Evolutionary conservation across 2,113 vertebrate genomes (phyloP).

Genomic region (Phodopus roborovskii): DNA sequence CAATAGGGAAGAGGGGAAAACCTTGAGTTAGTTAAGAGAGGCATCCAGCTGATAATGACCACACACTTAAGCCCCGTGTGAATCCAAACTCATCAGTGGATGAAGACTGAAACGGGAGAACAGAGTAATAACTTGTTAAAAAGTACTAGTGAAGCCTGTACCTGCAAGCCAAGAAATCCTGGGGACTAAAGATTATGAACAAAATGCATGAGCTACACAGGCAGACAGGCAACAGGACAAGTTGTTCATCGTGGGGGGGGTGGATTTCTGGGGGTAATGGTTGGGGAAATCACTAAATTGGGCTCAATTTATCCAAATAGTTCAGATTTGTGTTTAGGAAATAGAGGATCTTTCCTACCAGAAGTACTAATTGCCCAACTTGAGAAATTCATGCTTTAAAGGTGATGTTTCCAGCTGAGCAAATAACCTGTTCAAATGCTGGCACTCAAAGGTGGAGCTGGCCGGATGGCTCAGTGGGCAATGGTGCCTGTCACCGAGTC

Average conservation of each 20-base stretch:
- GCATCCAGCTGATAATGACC: neutral
- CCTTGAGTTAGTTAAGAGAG: neutral
- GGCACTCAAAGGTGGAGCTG: neutral
- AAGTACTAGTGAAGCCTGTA: neutral
- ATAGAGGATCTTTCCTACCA: neutral
- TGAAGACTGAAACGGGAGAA: neutral
- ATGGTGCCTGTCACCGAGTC: neutral
- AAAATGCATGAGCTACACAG: neutral
- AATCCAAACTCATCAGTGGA: neutral
- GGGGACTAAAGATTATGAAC: neutral
- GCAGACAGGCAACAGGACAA: neutral
- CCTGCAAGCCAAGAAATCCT: neutral
- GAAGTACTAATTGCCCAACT: neutral
- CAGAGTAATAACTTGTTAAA: neutral
- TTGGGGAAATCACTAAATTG: neutral
- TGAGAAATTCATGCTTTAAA: neutral
- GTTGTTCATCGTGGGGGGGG: neutral
- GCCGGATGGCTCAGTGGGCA: neutral
- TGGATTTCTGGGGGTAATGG: neutral
- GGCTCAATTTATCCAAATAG: neutral
- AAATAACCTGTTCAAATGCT: constrained; percentile 1
- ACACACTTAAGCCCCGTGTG: neutral
- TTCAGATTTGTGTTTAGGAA: neutral
- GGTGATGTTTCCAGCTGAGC: neutral
- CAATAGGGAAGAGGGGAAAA: neutral